phyloP scores from a whole-genome alignment of 2,113 vertebrate genomes.

The Hippolais icterina region DNA sequence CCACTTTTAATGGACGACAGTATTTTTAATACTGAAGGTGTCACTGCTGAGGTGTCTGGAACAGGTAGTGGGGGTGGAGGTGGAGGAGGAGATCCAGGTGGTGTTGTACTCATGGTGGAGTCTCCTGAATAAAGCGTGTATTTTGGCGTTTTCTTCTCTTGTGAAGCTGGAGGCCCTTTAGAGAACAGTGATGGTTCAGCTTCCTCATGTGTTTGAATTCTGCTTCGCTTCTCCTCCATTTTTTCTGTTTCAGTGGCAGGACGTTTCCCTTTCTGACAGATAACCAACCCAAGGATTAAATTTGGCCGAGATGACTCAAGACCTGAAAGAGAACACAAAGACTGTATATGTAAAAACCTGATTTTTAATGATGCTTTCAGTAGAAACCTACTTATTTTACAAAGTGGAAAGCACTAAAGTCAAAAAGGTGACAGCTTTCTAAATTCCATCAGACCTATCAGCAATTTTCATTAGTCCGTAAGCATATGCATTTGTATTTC shows the following conservation, averaged over 20 bases:
- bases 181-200: conserved; percentile 65
- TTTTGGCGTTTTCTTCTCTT: conserved; percentile 78
- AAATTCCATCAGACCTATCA: neutral
- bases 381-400: neutral
- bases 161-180: conserved; percentile 65
- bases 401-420: neutral
- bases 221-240: conserved; percentile 82
- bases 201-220: conserved; percentile 75
- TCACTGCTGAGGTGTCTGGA: conserved; percentile 62
- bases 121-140: conserved; percentile 77
- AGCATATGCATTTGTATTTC: neutral
- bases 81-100: conserved; percentile 80
- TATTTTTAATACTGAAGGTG: conserved; percentile 69
- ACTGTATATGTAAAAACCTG: neutral
- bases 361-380: neutral
- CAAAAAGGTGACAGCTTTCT: neutral
- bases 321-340: conserved; percentile 77
- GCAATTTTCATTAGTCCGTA: neutral
- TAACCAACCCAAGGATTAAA: conserved; percentile 91
- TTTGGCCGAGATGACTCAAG: conserved; percentile 91
- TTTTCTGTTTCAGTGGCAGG: conserved; percentile 76
- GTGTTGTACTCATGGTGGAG: conserved; percentile 64
- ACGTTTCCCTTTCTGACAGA: conserved; percentile 89
- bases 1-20: conserved; percentile 65
- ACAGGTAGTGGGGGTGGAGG: conserved; percentile 72